A percentile compares a stretch with the other conserved stretches of the same genome.
phyloP scores from a whole-genome alignment of 2,888 invertebrate genomes.

The Acholoe squamosa region DNA sequence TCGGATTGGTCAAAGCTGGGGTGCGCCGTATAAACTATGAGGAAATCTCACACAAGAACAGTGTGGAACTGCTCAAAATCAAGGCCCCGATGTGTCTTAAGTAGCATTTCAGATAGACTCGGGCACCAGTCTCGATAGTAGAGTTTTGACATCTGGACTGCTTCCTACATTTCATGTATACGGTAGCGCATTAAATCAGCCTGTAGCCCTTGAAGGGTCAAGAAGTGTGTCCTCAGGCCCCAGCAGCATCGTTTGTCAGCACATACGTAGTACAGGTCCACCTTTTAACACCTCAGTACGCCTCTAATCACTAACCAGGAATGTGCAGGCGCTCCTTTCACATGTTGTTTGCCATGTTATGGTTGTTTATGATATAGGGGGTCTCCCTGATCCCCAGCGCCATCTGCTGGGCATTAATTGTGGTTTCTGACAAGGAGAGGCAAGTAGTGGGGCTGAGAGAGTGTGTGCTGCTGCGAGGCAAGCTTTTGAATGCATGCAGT shows the following conservation, averaged over 20 bases:
- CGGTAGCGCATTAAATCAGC: no score
- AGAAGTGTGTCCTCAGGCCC: background rate
- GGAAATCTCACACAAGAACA: no score
- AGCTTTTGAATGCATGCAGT: background rate
- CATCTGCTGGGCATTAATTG: conserved; percentile 57
- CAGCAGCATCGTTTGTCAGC: conserved; percentile 10
- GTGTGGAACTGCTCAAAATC: no score
- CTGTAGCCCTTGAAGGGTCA: background rate
- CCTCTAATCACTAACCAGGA: background rate
- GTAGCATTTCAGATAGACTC: no score
- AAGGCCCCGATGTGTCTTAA: no score
- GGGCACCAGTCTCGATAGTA: no score
- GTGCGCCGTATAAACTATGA: no score
- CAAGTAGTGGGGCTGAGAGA: background rate
- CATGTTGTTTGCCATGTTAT: conserved; percentile 51
- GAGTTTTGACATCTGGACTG: no score
- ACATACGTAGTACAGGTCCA: background rate
- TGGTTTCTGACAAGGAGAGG: conserved; percentile 37
- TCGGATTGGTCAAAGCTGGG: no score
- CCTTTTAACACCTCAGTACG: conserved; percentile 41
- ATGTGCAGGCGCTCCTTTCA: conserved; percentile 15
- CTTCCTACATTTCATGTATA: no score
- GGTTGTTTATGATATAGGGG: conserved; percentile 60
- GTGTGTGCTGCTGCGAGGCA: background rate
- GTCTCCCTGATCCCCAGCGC: conserved; percentile 16